A percentile compares a stretch with the other conserved stretches of the same genome.
phyloP scores from a whole-genome alignment of 2,888 invertebrate genomes.

The Callimorpha dominula region DNA sequence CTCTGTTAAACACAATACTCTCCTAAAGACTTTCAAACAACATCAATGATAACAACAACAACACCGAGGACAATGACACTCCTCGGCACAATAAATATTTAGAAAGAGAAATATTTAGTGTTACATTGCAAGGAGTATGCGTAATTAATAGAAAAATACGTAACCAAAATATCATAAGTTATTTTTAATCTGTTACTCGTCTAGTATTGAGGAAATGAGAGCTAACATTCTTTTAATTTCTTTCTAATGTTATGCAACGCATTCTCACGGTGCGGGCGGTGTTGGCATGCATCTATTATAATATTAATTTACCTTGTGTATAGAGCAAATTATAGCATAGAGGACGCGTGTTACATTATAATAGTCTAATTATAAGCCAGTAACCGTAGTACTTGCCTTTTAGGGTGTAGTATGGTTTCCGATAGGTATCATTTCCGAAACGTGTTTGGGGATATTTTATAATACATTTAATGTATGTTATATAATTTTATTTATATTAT shows the following conservation, averaged over 20 bases:
- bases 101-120: background rate
- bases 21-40: background rate
- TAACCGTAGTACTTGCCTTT: slow-evolving; percentile 8
- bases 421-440: slow-evolving; percentile 6
- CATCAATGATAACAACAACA: background rate
- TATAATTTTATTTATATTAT: background rate
- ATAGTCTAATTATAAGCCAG: slow-evolving; percentile 24
- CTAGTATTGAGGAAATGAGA: slow-evolving; percentile 41
- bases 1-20: background rate
- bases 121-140: background rate
- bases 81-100: background rate
- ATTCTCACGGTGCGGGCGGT: slow-evolving; percentile 49
- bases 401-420: slow-evolving; percentile 21
- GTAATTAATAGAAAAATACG: slow-evolving; percentile 5
- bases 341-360: slow-evolving; percentile 36
- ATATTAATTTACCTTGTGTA: slow-evolving; percentile 31
- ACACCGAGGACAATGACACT: background rate
- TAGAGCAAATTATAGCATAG: slow-evolving; percentile 48
- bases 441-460: background rate
- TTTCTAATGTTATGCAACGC: slow-evolving; percentile 49
- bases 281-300: slow-evolving; percentile 29
- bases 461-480: background rate
- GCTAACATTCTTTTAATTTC: slow-evolving; percentile 46
- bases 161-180: slow-evolving; percentile 27
- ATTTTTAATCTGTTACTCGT: slow-evolving; percentile 34